These are phyloP conservation scores for Glyphotaelius pellucidus DNA, from an alignment of 2,888 invertebrate species.

Conservation along the genomic window DNA sequence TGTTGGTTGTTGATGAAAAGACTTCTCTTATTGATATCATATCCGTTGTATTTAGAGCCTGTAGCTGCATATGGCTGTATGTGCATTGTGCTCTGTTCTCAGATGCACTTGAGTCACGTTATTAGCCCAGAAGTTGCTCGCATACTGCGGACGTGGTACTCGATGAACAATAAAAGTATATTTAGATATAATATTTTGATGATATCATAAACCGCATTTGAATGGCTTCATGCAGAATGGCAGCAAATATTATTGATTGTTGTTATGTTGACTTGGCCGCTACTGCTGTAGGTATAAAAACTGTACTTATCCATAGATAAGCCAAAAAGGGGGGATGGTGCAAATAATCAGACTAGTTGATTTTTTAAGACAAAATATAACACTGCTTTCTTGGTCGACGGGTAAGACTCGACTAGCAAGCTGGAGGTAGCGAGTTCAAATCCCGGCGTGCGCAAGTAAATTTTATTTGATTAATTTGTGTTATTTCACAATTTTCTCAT, in stretches of 20 bases:
- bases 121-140: not conserved
- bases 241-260: not conserved
- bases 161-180: conserved; percentile 14
- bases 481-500: no score
- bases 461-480: no score
- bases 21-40: not conserved
- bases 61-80: not conserved
- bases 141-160: not conserved
- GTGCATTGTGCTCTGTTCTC: not conserved
- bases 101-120: not conserved
- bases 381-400: no score
- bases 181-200: conserved; percentile 20
- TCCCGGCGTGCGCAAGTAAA: no score
- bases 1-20: not conserved
- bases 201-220: conserved; percentile 11
- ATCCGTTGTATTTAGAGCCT: not conserved
- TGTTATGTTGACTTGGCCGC: not conserved
- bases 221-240: not conserved
- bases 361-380: no score
- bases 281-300: not conserved
- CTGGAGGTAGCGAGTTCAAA: no score
- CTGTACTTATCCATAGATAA: no score
- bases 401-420: no score
- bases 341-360: no score
- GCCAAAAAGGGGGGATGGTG: no score